Conservation (phyloP, 2,888 invertebrate genomes). For the Incurvaria masculella region DNA sequence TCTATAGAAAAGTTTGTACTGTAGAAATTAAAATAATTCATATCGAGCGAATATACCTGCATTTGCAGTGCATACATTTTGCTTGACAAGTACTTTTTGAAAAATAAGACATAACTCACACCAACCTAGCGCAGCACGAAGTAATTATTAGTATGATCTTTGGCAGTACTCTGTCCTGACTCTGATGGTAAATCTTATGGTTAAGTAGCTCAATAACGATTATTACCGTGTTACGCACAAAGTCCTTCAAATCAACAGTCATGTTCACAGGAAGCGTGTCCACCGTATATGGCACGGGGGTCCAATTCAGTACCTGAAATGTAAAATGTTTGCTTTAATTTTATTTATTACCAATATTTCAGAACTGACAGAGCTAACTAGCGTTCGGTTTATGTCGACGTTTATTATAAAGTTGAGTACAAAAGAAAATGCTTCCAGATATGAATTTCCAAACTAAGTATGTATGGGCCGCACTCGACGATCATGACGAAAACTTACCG, state of each 20-base stretch:
- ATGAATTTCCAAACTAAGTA: neutral
- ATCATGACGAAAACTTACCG: no score
- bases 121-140: neutral
- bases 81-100: neutral
- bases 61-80: neutral
- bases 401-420: neutral
- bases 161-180: neutral
- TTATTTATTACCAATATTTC: neutral
- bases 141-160: neutral
- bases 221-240: conserved; percentile 41
- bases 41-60: no score
- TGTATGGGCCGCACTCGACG: neutral
- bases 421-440: neutral
- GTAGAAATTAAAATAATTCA: no score
- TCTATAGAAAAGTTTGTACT: no score
- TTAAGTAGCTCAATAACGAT: neutral
- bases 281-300: conserved; percentile 75
- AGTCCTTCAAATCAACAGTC: conserved; percentile 64
- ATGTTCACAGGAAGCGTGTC: conserved; percentile 65
- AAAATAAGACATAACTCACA: neutral
- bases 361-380: neutral
- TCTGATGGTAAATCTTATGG: neutral
- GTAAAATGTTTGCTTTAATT: neutral
- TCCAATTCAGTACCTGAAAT: conserved; percentile 82
- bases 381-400: neutral